Percentiles rank a stretch among this genome's conserved stretches.
Evolutionary conservation across 2,113 vertebrate genomes (phyloP).

Genomic region (Dermatemys mawii): DNA sequence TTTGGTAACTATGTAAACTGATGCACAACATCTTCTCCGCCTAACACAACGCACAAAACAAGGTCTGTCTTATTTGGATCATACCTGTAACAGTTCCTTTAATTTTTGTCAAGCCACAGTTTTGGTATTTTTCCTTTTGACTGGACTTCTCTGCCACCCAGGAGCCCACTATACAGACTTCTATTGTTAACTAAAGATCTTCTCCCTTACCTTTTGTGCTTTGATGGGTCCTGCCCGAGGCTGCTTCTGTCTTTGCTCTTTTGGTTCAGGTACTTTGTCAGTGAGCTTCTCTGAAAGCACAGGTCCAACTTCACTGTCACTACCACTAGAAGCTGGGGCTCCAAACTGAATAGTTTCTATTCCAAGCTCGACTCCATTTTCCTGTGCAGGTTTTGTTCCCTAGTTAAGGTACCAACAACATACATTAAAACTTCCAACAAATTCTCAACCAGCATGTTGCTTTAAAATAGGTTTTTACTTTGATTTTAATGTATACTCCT

Average conservation of each 20-base stretch:
- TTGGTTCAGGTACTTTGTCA: conserved; percentile 94
- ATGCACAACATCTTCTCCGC: background rate
- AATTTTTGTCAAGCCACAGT: background rate
- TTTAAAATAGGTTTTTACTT: background rate
- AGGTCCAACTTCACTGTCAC: conserved; percentile 92
- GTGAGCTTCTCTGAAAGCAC: conserved; percentile 84
- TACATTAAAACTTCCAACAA: background rate
- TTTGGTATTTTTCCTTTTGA: background rate
- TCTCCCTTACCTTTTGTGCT: conserved; percentile 89
- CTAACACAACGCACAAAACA: background rate
- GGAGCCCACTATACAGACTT: background rate
- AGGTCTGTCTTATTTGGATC: background rate
- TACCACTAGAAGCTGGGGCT: conserved; percentile 93
- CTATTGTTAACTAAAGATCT: background rate
- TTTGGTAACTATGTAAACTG: background rate
- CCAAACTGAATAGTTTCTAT: conserved; percentile 98
- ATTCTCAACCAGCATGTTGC: background rate
- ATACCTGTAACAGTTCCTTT: background rate
- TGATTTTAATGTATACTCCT: background rate
- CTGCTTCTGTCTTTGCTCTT: conserved; percentile 97
- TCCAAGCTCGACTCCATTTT: conserved; percentile 86
- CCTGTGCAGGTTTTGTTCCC: conserved; percentile 86
- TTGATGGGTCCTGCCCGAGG: conserved; percentile 96
- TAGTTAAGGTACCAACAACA: conserved; percentile 62
- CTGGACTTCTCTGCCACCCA: background rate